Evolutionary conservation across 1,140 invertebrate genomes (phyloP), one percentile per base, ranked within the genome.

Genomic region (Drosophila pallidifrons): DNA sequence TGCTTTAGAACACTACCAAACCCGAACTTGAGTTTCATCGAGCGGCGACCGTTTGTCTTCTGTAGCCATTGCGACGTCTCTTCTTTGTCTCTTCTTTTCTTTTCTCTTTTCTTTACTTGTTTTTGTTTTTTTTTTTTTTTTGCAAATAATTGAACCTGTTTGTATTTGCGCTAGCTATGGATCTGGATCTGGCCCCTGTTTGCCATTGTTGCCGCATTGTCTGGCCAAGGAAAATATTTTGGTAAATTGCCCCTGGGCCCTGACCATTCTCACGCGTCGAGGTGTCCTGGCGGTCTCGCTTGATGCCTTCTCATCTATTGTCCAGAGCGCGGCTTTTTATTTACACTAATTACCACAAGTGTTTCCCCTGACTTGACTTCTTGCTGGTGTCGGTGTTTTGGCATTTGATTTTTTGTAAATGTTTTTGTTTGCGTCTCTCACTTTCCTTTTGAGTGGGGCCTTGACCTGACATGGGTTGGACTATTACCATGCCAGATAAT

Each of bases 341-440:
- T 80, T 72, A 75, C 81, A 87, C 90, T 91, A 91, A 91, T 91
- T 91, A 69, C 86, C 86, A 82, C 90, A 91, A 91, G 90, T 91
- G 90, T 77, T 86, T 71, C 38, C 35, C 35, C 51, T 82, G 82
- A 86, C 80, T 87, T 65, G 20, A 25, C 20, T 30, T 76, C 47
- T 30, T 67, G 77, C 70, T 85, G 83, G 83, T 75, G 74, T 85
- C 83, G 85, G 83, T 78, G 74, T 86, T 88, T 89, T 85, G 81
- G 77, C 85, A 81, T 89, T 90, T 85, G 75, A 75, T 89, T 78
- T 60, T 58, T 67, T 75, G 67, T 74, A 10, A 7, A 38, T 38
- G 66, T 49, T 49, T 46, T 61, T 69, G 32, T 43, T 61, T 60
- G 10, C n/a, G 8, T 13, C 10, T 3, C 11, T 57, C 68, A 79